Evolutionary conservation across 2,888 invertebrate genomes (phyloP), one percentile per base, ranked within the genome.

Genomic region (Ennomos erosarius): DNA sequence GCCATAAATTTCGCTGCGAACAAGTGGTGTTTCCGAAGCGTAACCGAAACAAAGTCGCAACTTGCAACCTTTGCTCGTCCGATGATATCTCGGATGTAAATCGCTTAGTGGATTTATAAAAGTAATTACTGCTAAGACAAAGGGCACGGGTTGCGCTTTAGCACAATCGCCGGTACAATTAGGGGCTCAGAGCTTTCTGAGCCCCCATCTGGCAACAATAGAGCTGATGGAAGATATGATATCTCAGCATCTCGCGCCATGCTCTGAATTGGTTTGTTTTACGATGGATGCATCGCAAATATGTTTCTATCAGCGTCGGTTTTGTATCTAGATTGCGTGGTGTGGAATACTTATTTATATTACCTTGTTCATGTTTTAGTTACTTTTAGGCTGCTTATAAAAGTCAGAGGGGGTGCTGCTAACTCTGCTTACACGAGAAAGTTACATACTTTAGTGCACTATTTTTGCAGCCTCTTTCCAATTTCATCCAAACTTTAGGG

Each of bases 201-300:
- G 43, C 42, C 71, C 72, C 79, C 81, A 82, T 84, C 82, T 75
- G 68, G 65, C 74, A 85, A 87, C 87, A 88, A 88, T 89, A 80
- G 83, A 65, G 66, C 72, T 69, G 90, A 90, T 90, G 75, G 65
- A 43, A 75, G 87, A 87, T 87, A 86, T 42, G 62, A 63, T 88
- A 88, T 88, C 88, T 59, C 52, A 59, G 70, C 55, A 89, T 89
- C 88, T 63, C 63, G 73, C 76, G 84, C 82, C 45, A 56, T 48
- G 83, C 79, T 79, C 81, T 79, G 84, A 84, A 85, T 87, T 84
- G 82, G 84, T 83, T 85, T 82, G 81, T 82, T 84, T 85, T 79
- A 65, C 67, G 66, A 60, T 58, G 63, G 50, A 49, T 55, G 62
- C 63, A 63, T 68, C 56, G 71, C 50, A 42, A 63, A 45, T 55